A percentile compares a stretch with the other conserved stretches of the same genome.
Conservation (phyloP, 2,113 vertebrate genomes). For the Eurypyga helias region DNA sequence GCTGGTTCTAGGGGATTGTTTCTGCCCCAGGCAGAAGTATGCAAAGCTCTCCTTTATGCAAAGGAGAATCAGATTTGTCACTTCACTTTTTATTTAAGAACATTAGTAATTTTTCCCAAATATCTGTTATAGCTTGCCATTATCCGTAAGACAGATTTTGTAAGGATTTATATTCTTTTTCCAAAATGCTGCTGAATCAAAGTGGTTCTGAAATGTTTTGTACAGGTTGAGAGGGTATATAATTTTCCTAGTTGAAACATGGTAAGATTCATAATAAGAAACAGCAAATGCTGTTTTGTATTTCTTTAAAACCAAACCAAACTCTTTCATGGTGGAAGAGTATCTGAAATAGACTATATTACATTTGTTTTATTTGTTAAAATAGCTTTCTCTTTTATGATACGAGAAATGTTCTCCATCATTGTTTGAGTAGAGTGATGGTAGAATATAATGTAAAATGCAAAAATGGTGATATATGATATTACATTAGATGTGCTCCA, state of each 20-base stretch:
- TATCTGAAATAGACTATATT: background rate
- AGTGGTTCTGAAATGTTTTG: background rate
- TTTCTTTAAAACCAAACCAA: background rate
- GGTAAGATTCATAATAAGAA: background rate
- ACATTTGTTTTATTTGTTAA: background rate
- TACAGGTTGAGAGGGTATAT: background rate
- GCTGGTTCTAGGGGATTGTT: conserved; percentile 42
- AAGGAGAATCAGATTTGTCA: background rate
- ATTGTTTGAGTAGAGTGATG: background rate
- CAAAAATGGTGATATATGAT: background rate
- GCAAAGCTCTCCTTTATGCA: background rate
- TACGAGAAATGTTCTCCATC: background rate
- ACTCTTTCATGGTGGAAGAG: background rate
- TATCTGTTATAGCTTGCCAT: background rate
- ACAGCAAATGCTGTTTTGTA: background rate
- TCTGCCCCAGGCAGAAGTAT: background rate
- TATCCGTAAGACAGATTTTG: background rate
- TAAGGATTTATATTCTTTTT: background rate
- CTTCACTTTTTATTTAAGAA: conserved; percentile 1
- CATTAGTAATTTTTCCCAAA: background rate
- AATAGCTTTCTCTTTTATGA: background rate
- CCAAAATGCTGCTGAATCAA: background rate
- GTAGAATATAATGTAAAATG: background rate
- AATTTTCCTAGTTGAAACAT: background rate
- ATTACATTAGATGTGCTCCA: background rate